Evolutionary conservation across 1,140 invertebrate genomes (phyloP), one percentile per base, ranked within the genome.

Genomic region (Caenorhabditis latens): DNA sequence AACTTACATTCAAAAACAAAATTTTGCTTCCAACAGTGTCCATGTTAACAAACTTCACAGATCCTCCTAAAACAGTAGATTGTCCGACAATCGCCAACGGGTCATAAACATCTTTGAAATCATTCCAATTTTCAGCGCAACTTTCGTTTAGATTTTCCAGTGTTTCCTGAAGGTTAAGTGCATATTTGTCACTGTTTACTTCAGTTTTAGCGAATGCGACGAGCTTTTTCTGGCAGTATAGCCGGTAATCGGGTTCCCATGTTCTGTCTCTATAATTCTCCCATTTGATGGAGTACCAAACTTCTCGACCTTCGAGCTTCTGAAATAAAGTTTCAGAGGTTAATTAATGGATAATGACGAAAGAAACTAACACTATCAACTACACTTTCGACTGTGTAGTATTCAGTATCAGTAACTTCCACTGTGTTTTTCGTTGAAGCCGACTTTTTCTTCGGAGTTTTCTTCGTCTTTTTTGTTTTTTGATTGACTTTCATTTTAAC

Each of bases 1-100:
- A 16, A 71, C 42, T n/a, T 19, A 71, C 65, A 11, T 71, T 46
- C 65, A 71, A 46, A 19, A 16, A 46, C 42, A 71, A 19, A 46
- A 71, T 46, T 19, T 71, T 71, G 40, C n/a, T n/a, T 46, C 65
- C 65, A 19, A 71, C 24, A 0, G 40, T 71, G 42, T 71, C 65
- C 13, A 11, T 46, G 14, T 21, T 46, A 6, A 71, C 65, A 46
- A 71, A 71, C 42, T 71, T 71, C 13, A 46, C 43, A 43, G 40
- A 16, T 43, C 40, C 40, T 46, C 65, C 40, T 19, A 46, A n/a
- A 46, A 71, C 14, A 16, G 65, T 46, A 4, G 65, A 19, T 16
- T 71, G 9, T 13, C 40, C 65, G 13, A n/a, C 14, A 19, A 46
- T 71, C 4, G 65, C 11, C 13, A 71, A 14, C 13, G 65, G 65